phyloP scores from a whole-genome alignment of 2,113 vertebrate species.

The Ciconia boyciana region DNA sequence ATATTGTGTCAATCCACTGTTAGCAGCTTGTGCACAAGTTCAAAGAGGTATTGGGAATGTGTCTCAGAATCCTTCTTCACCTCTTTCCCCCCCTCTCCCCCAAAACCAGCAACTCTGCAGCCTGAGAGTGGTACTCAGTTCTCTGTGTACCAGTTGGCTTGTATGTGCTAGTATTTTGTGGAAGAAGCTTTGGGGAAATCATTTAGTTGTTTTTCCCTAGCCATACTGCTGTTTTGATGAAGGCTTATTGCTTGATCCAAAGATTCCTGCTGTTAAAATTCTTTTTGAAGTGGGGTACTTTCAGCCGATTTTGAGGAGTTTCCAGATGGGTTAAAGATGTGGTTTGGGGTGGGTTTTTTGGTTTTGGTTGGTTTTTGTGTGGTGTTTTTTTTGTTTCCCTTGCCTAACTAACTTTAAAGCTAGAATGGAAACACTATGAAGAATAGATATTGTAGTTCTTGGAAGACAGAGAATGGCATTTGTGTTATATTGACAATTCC shows the following conservation, averaged over 20 bases:
- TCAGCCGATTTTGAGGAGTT: background rate
- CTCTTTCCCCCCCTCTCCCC: rapidly evolving
- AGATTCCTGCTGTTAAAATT: background rate
- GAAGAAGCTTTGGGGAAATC: background rate
- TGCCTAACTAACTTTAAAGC: background rate
- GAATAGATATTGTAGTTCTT: background rate
- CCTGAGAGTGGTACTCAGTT: background rate
- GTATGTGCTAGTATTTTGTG: too few species aligned
- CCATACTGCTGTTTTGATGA: background rate
- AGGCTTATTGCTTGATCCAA: background rate
- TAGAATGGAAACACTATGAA: background rate
- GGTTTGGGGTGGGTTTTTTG: background rate
- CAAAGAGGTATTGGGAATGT: background rate
- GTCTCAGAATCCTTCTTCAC: background rate
- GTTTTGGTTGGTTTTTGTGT: too few species aligned
- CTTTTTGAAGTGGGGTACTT: background rate
- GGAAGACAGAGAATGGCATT: background rate
- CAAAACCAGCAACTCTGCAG: background rate
- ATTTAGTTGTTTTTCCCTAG: background rate
- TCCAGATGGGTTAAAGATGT: background rate
- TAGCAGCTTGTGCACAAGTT: background rate
- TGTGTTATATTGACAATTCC: background rate
- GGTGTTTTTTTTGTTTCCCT: too few species aligned
- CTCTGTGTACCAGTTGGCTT: background rate
- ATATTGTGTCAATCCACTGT: background rate